These are phyloP conservation scores for Rosalia funebris DNA, from an alignment of 2,888 invertebrate genomes.

Conservation along the genomic window DNA sequence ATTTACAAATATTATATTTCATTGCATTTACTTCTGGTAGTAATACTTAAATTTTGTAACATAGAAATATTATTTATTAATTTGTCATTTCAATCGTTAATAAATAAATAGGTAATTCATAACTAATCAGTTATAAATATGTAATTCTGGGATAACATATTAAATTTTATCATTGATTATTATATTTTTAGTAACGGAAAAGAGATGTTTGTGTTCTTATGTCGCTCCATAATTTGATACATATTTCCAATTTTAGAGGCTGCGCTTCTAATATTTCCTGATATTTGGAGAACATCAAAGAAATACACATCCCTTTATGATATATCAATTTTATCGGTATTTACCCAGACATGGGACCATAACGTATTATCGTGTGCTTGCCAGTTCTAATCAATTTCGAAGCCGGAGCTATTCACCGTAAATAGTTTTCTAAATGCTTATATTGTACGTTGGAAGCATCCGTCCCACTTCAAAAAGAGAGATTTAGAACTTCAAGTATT, in stretches of 20 bases:
- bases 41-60: no score
- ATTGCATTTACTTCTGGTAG: no score
- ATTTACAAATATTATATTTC: no score
- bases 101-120: no score
- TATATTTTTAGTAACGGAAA: no score
- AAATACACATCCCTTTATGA: conserved; percentile 6
- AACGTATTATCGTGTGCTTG: conserved; percentile 9
- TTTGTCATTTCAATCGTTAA: no score
- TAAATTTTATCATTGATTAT: no score
- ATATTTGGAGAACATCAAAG: conserved; percentile 16
- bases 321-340: conserved; percentile 17
- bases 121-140: no score
- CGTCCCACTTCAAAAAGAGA: conserved; percentile 2
- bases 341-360: conserved; percentile 11
- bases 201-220: no score
- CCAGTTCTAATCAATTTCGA: conserved; percentile 15
- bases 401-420: conserved; percentile 9
- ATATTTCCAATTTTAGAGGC: conserved; percentile 5
- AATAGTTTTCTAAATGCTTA: conserved; percentile 8
- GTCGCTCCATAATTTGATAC: no score
- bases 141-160: no score
- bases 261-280: neutral
- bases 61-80: no score
- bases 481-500: conserved; percentile 14
- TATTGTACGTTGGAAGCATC: conserved; percentile 3